Evolutionary conservation across 2,797 vertebrate species (phyloP).

Genomic region (Chaenodraco wilsoni): DNA sequence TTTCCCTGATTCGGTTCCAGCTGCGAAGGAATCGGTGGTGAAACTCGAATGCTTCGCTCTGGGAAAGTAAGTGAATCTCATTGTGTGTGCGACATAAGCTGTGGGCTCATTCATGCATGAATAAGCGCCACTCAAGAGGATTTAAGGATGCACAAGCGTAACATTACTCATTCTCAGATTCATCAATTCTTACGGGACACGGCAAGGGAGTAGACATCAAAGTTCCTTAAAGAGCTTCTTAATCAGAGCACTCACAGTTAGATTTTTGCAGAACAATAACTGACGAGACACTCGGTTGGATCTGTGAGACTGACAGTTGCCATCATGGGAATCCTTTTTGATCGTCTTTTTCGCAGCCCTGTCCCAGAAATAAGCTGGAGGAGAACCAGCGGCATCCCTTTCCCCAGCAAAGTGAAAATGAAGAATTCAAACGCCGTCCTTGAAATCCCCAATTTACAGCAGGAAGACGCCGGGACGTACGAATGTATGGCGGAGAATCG

Average conservation of each 20-base stretch:
- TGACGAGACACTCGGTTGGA: constrained; percentile 55
- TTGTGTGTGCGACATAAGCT: constrained; percentile 40
- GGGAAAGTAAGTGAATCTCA: constrained; percentile 92
- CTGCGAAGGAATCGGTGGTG: constrained; percentile 92
- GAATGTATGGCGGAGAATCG: constrained; percentile 95
- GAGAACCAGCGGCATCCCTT: constrained; percentile 90
- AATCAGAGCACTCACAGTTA: constrained; percentile 49
- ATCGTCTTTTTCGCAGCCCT: constrained; percentile 82
- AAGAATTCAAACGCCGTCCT: constrained; percentile 91
- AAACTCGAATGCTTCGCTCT: constrained; percentile 95
- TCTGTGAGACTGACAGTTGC: constrained; percentile 53
- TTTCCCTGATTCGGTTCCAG: constrained; percentile 92
- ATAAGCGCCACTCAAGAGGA: constrained; percentile 38
- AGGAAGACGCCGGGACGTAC: constrained; percentile 93
- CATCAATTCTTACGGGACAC: constrained; percentile 41
- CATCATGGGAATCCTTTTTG: constrained; percentile 48
- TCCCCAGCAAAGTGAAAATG: constrained; percentile 90
- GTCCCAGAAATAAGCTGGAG: constrained; percentile 96
- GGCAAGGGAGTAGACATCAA: constrained; percentile 57
- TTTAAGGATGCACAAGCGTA: constrained; percentile 45
- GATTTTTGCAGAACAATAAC: constrained; percentile 54
- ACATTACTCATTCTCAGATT: constrained; percentile 48
- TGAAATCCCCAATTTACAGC: constrained; percentile 93
- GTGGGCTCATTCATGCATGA: constrained; percentile 32
- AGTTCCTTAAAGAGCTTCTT: constrained; percentile 52